These are phyloP conservation scores for Heliconius ismenius DNA, from an alignment of 2,888 invertebrate species.

Conservation along the genomic window DNA sequence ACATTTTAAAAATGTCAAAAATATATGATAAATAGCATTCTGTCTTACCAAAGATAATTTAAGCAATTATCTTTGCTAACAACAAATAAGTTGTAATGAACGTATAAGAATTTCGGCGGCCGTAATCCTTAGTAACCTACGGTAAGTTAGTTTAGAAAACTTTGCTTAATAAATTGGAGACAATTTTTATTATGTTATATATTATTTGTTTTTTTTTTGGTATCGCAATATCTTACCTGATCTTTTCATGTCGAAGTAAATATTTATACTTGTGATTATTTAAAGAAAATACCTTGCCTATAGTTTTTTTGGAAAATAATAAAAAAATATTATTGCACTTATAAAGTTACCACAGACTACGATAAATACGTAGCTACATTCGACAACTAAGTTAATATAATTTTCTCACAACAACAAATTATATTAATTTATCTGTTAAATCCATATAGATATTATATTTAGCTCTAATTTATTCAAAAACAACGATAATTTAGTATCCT, in stretches of 20 bases:
- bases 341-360: neutral
- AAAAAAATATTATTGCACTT: neutral
- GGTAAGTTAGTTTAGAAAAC: too few species aligned
- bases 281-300: neutral
- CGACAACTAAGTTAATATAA: neutral
- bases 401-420: neutral
- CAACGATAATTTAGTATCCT: conserved; percentile 20
- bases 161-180: neutral
- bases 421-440: neutral
- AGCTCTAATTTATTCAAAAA: conserved; percentile 11
- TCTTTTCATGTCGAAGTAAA: neutral
- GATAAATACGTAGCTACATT: neutral
- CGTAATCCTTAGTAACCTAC: too few species aligned
- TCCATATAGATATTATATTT: neutral
- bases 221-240: neutral
- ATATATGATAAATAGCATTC: too few species aligned
- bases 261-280: neutral
- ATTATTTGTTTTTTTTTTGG: neutral
- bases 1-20: too few species aligned
- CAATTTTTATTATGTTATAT: too few species aligned
- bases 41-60: too few species aligned
- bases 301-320: neutral
- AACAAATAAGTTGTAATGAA: too few species aligned
- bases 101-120: too few species aligned
- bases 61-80: too few species aligned